These are phyloP conservation scores for Hylaeus anthracinus DNA, from an alignment of 1,140 invertebrate species.

Conservation along the genomic window DNA sequence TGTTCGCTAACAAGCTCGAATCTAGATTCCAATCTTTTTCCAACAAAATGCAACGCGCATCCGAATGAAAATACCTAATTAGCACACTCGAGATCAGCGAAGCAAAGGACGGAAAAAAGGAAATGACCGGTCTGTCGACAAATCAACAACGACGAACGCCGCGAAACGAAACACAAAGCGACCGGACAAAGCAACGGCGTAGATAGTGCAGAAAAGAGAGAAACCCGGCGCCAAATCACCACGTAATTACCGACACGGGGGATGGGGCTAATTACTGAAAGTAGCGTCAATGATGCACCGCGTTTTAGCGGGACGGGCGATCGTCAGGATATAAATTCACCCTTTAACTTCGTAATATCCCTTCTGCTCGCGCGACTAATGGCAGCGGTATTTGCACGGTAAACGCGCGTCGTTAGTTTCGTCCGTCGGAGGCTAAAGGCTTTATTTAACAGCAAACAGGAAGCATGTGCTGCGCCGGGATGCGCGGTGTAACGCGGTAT, in stretches of 20 bases:
- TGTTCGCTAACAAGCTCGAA: no score
- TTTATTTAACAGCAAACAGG: conserved; percentile 59
- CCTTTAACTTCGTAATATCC: conserved; percentile 53
- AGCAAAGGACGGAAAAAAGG: background rate
- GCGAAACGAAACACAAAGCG: conserved; percentile 2
- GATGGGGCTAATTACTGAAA: conserved; percentile 22
- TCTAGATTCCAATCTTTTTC: no score
- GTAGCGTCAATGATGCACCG: conserved; percentile 25
- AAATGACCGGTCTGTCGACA: background rate
- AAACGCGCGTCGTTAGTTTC: conserved; percentile 57
- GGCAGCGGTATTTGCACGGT: conserved; percentile 45
- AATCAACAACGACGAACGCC: background rate
- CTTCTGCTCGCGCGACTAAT: conserved; percentile 43
- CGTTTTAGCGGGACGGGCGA: conserved; percentile 21
- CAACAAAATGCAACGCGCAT: background rate
- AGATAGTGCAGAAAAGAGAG: background rate
- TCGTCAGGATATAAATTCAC: conserved; percentile 35
- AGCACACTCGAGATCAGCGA: background rate
- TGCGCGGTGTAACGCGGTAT: conserved; percentile 11
- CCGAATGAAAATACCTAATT: conserved; percentile 4
- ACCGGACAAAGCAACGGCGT: background rate
- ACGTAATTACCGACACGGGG: conserved; percentile 6
- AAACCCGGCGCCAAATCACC: background rate
- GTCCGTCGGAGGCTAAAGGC: conserved; percentile 31
- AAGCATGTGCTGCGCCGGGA: conserved; percentile 14